Base-by-base conservation (phyloP, 2,797 vertebrate genomes). In the Lemur catta region DNA sequence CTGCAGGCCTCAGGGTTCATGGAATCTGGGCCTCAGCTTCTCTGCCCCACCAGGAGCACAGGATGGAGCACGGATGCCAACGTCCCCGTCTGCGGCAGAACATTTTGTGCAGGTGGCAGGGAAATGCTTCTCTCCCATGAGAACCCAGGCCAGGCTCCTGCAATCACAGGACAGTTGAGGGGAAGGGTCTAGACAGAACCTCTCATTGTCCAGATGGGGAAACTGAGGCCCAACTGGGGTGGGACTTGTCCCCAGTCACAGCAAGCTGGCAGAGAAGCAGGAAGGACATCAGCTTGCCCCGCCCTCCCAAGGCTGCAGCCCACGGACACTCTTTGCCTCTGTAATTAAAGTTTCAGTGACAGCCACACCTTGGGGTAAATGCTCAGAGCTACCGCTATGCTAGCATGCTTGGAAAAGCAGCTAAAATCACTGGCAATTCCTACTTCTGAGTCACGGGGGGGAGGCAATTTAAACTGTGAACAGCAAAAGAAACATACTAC, bases 261-360 rank as follows among this genome's bases (percentile, higher is more conserved):
- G 3, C 33, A 48, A 67, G 24, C 48, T 48, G 33, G 52, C 6
- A 12, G 22, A 61, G 43, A 67, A 6, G 43, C 50, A 63, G 71
- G 71, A 43, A 3, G 7, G 84, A 30, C 17, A 18, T 3, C 41
- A n/a, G 57, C n/a, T 5, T 48, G 30, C 46, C n/a, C n/a, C 6
- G 26, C 17, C 6, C 5, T 65, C 12, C 38, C 0, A 0, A 14
- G 10, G 24, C 80, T 24, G 22, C 61, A 14, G 52, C 30, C 52
- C n/a, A 2, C 4, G 1, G 3, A 35, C 17, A 33, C 5, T 52
- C 52, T 50, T 28, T 65, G 33, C 61, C 17, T 35, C 80, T 28
- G 24, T 7, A n/a, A 41, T 24, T 12, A 22, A 9, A 0, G 41
- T 9, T 50, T 48, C 43, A 2, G 22, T 2, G 18, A 28, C 61